Percentiles rank a stretch among this genome's conserved stretches.
Conservation (phyloP, 2,888 invertebrate genomes). For the Miltochrista miniata region DNA sequence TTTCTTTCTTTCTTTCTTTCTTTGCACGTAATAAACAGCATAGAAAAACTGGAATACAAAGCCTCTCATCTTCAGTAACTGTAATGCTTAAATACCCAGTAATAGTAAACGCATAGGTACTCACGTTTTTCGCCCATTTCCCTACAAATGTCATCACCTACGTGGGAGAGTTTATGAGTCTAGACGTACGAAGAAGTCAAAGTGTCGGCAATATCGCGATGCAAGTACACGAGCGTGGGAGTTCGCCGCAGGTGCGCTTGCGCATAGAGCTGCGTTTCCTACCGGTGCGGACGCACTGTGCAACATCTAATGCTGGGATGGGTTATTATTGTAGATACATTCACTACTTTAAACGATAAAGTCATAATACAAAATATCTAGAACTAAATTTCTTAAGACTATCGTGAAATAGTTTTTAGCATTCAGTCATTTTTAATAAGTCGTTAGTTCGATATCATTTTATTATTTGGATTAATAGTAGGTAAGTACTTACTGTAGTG, state of each 20-base stretch:
- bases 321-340: neutral
- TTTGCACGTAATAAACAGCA: no score
- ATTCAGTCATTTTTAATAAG: no score
- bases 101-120: neutral
- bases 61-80: no score
- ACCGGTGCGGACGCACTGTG: constrained; percentile 73
- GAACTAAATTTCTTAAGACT: no score
- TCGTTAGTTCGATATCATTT: no score
- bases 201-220: constrained; percentile 9
- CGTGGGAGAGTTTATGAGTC: constrained; percentile 8
- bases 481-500: no score
- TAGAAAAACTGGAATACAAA: no score
- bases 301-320: constrained; percentile 35
- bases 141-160: constrained; percentile 3
- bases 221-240: constrained; percentile 68
- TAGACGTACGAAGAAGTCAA: constrained; percentile 17
- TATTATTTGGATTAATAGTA: no score
- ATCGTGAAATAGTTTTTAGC: no score
- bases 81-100: neutral
- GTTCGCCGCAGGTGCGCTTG: constrained; percentile 72
- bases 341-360: no score
- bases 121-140: constrained; percentile 8
- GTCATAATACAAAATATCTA: no score
- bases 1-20: no score
- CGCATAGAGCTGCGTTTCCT: constrained; percentile 50